A percentile compares a stretch with the other conserved stretches of the same genome.
Evolutionary conservation across 2,797 vertebrate species (phyloP).

Genomic region (Leuciscus waleckii): DNA sequence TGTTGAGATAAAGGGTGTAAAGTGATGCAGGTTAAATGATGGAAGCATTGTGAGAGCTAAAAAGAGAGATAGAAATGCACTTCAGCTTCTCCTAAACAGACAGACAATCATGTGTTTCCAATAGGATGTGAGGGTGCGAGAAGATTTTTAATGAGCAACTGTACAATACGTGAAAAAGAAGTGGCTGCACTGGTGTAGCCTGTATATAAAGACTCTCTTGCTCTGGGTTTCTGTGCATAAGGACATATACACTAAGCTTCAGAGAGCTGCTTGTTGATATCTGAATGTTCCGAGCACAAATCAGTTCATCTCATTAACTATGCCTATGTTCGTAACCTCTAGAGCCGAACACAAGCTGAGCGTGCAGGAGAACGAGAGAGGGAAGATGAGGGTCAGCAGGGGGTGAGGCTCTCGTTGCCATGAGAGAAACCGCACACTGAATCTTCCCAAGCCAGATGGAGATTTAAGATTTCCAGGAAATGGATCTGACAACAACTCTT

Average conservation of each 20-base stretch:
- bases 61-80: neutral
- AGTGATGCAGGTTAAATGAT: neutral
- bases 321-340: conserved; percentile 33
- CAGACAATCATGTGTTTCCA: conserved; percentile 9
- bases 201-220: neutral
- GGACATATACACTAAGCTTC: conserved; percentile 2
- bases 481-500: neutral
- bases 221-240: neutral
- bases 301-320: conserved; percentile 41
- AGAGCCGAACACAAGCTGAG: conserved; percentile 16
- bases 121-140: neutral
- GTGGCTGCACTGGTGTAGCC: no score
- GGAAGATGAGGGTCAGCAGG: conserved; percentile 33
- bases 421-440: conserved; percentile 73
- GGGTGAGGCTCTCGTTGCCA: conserved; percentile 68
- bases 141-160: neutral
- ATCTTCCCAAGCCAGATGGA: conserved; percentile 74
- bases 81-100: neutral
- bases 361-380: conserved; percentile 5
- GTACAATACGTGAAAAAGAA: neutral
- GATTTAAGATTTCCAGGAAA: conserved; percentile 73
- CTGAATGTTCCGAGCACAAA: conserved; percentile 1
- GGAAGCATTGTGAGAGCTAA: neutral
- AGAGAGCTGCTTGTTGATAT: conserved; percentile 15
- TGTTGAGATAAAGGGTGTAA: neutral